Percentiles rank a stretch among this genome's conserved stretches.
Evolutionary conservation across 2,888 invertebrate species (phyloP).

Genomic region (Drosophila fulvimacula): DNA sequence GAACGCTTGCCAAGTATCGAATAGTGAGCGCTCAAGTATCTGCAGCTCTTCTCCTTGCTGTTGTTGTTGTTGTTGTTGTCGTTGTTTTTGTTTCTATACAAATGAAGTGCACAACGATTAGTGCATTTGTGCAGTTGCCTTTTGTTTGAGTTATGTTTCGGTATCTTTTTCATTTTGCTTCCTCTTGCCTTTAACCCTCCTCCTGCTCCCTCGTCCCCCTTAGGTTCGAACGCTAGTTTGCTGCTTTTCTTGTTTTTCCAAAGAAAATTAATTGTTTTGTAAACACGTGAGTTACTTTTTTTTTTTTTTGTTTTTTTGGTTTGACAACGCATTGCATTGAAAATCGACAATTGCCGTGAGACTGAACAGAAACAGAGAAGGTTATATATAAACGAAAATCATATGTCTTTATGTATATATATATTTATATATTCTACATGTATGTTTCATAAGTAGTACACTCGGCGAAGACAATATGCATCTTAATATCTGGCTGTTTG

Average conservation of each 20-base stretch:
- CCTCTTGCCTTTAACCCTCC: conserved; percentile 3
- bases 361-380: conserved; percentile 48
- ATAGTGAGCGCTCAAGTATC: conserved; percentile 53
- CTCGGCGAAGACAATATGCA: conserved; percentile 59
- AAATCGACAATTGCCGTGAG: conserved; percentile 55
- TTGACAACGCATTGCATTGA: conserved; percentile 57
- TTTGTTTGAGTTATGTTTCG: conserved; percentile 78
- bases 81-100: conserved; percentile 57
- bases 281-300: conserved; percentile 65
- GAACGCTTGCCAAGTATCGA: conserved; percentile 38
- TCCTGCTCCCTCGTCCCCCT: neutral
- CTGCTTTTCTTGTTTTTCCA: conserved; percentile 60
- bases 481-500: conserved; percentile 52
- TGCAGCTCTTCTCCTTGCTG: conserved; percentile 26
- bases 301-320: conserved; percentile 28
- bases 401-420: neutral
- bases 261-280: conserved; percentile 78
- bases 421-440: neutral
- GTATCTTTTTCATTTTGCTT: conserved; percentile 74
- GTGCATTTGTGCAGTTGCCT: conserved; percentile 60
- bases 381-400: conserved; percentile 2
- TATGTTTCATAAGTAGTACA: conserved; percentile 10
- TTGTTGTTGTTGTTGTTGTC: conserved; percentile 39
- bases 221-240: neutral
- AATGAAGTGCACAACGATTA: conserved; percentile 76